Percentiles rank a stretch among this genome's conserved stretches.
Conservation (phyloP, 2,113 vertebrate genomes). For the Macrotis lagotis region DNA sequence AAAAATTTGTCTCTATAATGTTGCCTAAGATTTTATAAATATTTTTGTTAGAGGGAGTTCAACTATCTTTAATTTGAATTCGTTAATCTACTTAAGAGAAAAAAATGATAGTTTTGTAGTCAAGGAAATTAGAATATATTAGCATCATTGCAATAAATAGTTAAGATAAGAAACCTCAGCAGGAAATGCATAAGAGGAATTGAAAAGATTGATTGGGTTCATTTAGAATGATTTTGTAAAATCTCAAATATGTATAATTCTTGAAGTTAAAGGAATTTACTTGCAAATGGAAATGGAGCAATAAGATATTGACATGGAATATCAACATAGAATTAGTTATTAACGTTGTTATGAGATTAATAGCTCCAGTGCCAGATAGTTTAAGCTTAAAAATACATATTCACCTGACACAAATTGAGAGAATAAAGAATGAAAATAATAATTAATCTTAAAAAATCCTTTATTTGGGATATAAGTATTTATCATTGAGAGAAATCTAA, state of each 20-base stretch:
- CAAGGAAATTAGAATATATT: not conserved
- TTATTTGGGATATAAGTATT: not conserved
- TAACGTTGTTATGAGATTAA: not conserved
- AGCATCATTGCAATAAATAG: not conserved
- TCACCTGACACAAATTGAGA: not conserved
- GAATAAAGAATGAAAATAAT: not conserved
- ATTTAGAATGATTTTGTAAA: not conserved
- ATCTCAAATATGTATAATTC: not conserved
- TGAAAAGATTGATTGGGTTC: not conserved
- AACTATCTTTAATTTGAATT: not conserved
- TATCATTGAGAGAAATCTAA: not conserved
- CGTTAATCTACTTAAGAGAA: conserved; percentile 7
- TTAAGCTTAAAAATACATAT: not conserved
- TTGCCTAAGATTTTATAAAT: not conserved
- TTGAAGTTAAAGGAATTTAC: not conserved
- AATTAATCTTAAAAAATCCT: not conserved
- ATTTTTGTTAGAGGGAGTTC: not conserved
- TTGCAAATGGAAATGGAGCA: not conserved
- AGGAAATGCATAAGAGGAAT: conserved; percentile 23
- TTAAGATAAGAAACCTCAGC: not conserved
- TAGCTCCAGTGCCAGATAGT: not conserved
- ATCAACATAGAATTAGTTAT: not conserved
- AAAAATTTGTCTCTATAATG: not conserved
- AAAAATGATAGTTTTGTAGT: conserved; percentile 6
- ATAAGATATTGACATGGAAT: not conserved